Percentiles rank a stretch among this genome's conserved stretches.
Conservation (phyloP, 2,797 vertebrate species). For the Syndactyla subalaris region DNA sequence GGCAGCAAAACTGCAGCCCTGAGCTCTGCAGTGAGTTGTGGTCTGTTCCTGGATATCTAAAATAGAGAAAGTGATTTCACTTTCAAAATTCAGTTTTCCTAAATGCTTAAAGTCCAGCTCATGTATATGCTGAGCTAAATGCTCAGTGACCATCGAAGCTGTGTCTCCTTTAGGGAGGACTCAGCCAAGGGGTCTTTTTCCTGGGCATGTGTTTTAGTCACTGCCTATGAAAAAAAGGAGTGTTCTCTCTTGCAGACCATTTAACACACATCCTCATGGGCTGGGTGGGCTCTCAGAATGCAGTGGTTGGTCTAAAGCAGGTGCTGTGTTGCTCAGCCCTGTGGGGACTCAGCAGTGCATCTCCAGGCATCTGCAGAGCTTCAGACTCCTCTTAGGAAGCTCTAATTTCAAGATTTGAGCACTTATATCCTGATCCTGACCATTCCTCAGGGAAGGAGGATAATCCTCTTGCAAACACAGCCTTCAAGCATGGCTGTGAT, state of each 20-base stretch:
- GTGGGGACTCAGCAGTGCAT: not conserved
- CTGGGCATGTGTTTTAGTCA: not conserved
- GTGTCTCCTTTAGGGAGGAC: not conserved
- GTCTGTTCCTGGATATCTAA: not conserved
- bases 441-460: not conserved
- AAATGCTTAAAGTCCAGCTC: not conserved
- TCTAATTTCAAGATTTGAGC: not conserved
- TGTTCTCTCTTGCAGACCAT: not conserved
- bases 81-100: not conserved
- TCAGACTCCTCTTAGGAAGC: not conserved
- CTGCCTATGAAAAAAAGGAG: not conserved
- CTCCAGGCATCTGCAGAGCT: constrained; percentile 15
- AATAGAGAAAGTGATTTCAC: not conserved
- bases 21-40: not conserved
- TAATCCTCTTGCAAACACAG: constrained; percentile 24
- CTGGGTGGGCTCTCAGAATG: not conserved
- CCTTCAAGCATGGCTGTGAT: not conserved
- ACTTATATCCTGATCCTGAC: not conserved
- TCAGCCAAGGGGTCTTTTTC: not conserved
- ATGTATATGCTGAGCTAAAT: not conserved
- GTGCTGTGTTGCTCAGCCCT: not conserved
- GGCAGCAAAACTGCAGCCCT: not conserved
- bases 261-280: not conserved
- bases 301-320: not conserved
- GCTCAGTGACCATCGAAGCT: not conserved